Conservation (phyloP, 2,113 vertebrate genomes). For the Pelecanoides urinatrix region DNA sequence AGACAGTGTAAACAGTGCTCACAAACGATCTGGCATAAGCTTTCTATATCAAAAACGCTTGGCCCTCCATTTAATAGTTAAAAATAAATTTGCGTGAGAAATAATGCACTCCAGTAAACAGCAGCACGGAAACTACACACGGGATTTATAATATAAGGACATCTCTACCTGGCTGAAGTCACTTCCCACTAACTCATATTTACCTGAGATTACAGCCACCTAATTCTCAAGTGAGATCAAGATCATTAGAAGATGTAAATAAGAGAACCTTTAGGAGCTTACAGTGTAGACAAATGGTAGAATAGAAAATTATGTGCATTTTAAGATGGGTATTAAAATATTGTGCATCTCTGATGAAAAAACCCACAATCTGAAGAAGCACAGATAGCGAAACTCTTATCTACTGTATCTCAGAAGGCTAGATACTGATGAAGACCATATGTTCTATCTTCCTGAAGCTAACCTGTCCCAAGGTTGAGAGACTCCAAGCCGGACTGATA, state of each 20-base stretch:
- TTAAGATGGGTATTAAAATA: not conserved
- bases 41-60: not conserved
- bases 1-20: not conserved
- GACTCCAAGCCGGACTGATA: not conserved
- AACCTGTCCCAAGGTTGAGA: not conserved
- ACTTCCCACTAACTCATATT: not conserved
- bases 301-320: not conserved
- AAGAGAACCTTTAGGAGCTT: not conserved
- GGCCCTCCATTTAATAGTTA: not conserved
- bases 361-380: rapidly evolving
- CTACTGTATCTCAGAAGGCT: not conserved
- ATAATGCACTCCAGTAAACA: not conserved
- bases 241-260: not conserved
- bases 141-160: not conserved
- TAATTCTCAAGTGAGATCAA: not conserved
- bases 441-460: not conserved
- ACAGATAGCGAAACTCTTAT: not conserved
- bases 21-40: not conserved
- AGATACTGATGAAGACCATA: not conserved
- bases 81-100: not conserved
- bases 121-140: not conserved
- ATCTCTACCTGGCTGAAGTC: not conserved
- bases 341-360: not conserved
- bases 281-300: not conserved
- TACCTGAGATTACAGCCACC: not conserved